Evolutionary conservation across 2,888 invertebrate species (phyloP), one percentile per base, ranked within the genome.

Genomic region (Diadegma fenestrale): DNA sequence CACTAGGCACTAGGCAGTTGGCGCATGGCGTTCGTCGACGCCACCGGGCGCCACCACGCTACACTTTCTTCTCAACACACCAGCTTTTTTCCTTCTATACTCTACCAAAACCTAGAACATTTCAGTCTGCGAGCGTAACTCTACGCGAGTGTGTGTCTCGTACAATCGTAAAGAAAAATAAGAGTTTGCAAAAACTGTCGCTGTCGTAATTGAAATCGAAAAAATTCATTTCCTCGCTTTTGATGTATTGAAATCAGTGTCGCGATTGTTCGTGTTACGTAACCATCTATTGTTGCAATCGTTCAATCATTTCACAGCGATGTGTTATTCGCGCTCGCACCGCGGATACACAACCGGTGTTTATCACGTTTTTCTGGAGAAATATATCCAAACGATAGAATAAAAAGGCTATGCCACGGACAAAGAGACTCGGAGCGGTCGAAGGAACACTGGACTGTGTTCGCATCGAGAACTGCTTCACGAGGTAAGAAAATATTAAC

Each of bases 121-220:
- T 91, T 75, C 43, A 75, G 92, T 92, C 90, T 88, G 87, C 90
- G 90, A 89, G 89, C 88, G 89, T 89, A 88, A 88, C 89, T 90
- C 90, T 88, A 78, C 91, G 91, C 88, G 88, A 85, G 71, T 64
- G 71, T 76, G 43, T 41, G 51, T 69, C 58, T 26, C 45, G 33
- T 22, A 33, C 33, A 6, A 26, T 64, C 30, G 14, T 17, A 17
- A 61, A 69, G 17, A 22, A n/a, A 68, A 58, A 26, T 30, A 43
- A 26, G 7, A 54, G 2, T 64, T 19, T 8, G 1, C 64, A 22
- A 64, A 66, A 66, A 22, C 41, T 10, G 26, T 58, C 26, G 12
- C 58, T 58, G 26, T 12, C 22, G 26, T 58, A 8, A 37, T 37
- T 58, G 5, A 3, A 17, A 14, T 0, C n/a, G 37, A 51, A 30